phyloP scores from a whole-genome alignment of 2,797 vertebrate genomes.

The Centroberyx gerrardi region DNA sequence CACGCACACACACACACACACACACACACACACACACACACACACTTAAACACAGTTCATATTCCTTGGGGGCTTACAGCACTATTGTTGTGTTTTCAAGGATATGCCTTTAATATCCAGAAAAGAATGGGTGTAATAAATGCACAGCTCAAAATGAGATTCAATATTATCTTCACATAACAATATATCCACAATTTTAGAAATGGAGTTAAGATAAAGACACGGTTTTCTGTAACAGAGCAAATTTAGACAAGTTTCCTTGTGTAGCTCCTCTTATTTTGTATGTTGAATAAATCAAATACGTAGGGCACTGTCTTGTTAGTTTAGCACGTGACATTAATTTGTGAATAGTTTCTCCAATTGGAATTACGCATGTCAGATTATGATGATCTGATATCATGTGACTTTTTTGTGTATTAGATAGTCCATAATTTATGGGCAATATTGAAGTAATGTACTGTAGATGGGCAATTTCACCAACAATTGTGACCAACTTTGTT shows the following conservation, averaged over 20 bases:
- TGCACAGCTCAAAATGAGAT: not conserved
- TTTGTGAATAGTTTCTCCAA: slow-evolving; percentile 1
- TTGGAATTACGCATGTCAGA: slow-evolving; percentile 3
- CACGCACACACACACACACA: not conserved
- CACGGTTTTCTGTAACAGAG: too few relatives aligned
- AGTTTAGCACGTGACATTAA: slow-evolving; percentile 4
- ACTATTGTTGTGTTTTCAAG: not conserved
- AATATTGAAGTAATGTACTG: too few relatives aligned
- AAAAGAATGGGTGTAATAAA: not conserved
- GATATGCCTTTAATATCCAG: not conserved
- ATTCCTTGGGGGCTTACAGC: not conserved
- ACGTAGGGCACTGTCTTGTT: not conserved
- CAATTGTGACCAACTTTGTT: not conserved
- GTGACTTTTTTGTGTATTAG: not conserved
- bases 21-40: not conserved
- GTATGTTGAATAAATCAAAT: not conserved
- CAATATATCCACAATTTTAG: not conserved
- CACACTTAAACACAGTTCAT: not conserved
- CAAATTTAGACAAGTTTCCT: not conserved
- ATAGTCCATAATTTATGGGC: too few relatives aligned
- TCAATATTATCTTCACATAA: not conserved
- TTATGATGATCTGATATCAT: not conserved
- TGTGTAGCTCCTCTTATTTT: not conserved
- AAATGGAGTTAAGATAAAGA: slow-evolving; percentile 18
- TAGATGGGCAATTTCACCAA: not conserved